phyloP scores from a whole-genome alignment of 64 coral and sea anemone species.

The Dendrophyllia cribrosa region DNA sequence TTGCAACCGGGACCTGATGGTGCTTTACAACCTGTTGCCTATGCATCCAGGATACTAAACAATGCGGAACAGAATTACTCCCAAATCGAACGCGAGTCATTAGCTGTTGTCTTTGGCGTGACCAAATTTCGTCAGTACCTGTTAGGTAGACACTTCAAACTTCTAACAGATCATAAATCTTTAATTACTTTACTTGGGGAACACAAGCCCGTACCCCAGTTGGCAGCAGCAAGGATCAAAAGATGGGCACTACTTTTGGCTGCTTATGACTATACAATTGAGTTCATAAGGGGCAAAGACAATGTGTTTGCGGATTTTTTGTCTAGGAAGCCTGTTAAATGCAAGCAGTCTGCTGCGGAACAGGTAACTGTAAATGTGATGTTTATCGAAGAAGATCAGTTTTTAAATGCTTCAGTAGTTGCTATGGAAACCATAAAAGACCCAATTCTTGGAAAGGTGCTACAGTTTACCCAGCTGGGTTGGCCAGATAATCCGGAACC shows the following conservation, averaged over 20 bases:
- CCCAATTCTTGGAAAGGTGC: neutral
- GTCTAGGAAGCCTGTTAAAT: neutral
- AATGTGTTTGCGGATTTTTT: neutral
- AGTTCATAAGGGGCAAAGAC: no score
- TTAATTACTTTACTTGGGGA: slow-evolving; percentile 20
- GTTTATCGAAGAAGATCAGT: slow-evolving; percentile 16
- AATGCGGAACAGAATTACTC: no score
- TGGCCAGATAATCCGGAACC: slow-evolving; percentile 28
- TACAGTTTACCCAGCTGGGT: slow-evolving; percentile 8
- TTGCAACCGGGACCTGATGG: neutral
- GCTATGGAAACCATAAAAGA: slow-evolving; percentile 55
- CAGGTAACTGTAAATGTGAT: slow-evolving; percentile 5
- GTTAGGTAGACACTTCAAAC: neutral
- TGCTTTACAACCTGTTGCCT: no score
- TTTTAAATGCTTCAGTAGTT: slow-evolving; percentile 5
- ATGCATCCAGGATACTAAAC: no score
- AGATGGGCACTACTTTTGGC: no score
- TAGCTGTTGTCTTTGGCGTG: slow-evolving; percentile 31
- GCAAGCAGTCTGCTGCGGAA: neutral
- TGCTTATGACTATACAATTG: no score
- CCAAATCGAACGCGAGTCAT: neutral
- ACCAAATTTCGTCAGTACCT: slow-evolving; percentile 29
- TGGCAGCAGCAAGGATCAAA: neutral
- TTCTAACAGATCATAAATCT: slow-evolving; percentile 1
- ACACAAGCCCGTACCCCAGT: slow-evolving; percentile 24